phyloP scores from a whole-genome alignment of 2,888 invertebrate genomes.

The Eristalis tenax region DNA sequence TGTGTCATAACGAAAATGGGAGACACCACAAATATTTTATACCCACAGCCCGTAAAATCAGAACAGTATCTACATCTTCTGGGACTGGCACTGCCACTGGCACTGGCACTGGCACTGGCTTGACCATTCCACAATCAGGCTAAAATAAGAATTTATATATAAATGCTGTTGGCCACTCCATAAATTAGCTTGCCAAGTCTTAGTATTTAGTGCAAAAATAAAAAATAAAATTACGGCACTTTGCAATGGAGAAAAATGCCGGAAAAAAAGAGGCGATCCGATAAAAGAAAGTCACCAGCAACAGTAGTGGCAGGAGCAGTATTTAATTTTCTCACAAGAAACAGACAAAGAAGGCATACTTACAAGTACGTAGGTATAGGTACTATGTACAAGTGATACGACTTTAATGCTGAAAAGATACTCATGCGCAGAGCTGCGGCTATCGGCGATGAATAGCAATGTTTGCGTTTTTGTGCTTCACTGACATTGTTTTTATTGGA shows the following conservation, averaged over 20 bases:
- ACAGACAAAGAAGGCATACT: slow-evolving; percentile 51
- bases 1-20: slow-evolving; percentile 7
- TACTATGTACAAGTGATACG: not conserved
- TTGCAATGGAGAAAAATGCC: not conserved
- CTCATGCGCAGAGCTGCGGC: slow-evolving; percentile 59
- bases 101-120: slow-evolving; percentile 5
- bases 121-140: slow-evolving; percentile 29
- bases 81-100: not conserved
- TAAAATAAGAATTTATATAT: slow-evolving; percentile 42
- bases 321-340: slow-evolving; percentile 64
- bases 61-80: not conserved
- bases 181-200: slow-evolving; percentile 77
- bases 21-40: slow-evolving; percentile 5
- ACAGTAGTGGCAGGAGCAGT: slow-evolving; percentile 25
- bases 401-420: slow-evolving; percentile 45
- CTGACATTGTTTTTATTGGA: slow-evolving; percentile 65
- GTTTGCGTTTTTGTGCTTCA: slow-evolving; percentile 2
- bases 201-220: slow-evolving; percentile 75
- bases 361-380: slow-evolving; percentile 3
- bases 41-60: not conserved
- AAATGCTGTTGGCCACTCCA: slow-evolving; percentile 75
- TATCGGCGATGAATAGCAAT: slow-evolving; percentile 20
- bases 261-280: not conserved
- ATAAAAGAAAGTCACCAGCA: slow-evolving; percentile 28
- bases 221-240: slow-evolving; percentile 56